Percentiles rank a stretch among this genome's conserved stretches.
Evolutionary conservation across 2,797 vertebrate genomes (phyloP).

Genomic region (Lophius americanus): DNA sequence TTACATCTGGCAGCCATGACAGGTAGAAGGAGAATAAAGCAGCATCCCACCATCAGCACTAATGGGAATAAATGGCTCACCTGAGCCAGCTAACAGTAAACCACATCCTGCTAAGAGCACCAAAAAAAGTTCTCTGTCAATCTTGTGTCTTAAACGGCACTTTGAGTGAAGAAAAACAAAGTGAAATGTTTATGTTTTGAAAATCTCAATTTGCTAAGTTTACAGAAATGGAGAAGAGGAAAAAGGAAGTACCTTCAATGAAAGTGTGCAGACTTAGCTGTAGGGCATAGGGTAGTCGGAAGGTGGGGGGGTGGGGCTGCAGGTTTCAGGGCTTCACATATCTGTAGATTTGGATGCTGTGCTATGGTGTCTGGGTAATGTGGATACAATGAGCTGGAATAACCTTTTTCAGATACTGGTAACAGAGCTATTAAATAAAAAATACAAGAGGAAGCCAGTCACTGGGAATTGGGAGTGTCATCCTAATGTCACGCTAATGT

Average conservation of each 20-base stretch:
- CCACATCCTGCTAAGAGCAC: conserved; percentile 66
- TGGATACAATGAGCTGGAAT: conserved; percentile 48
- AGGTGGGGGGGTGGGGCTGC: background rate
- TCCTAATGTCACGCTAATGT: conserved; percentile 74
- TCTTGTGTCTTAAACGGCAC: conserved; percentile 33
- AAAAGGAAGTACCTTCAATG: conserved; percentile 35
- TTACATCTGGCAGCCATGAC: conserved; percentile 74
- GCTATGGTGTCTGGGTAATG: conserved; percentile 51
- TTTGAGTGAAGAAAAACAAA: conserved; percentile 48
- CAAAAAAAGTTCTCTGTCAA: conserved; percentile 60
- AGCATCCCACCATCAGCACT: conserved; percentile 63
- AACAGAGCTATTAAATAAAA: conserved; percentile 75
- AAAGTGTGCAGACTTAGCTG: conserved; percentile 7
- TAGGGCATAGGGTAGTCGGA: conserved; percentile 13
- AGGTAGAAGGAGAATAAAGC: conserved; percentile 66
- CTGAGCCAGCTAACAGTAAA: conserved; percentile 70
- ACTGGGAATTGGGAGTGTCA: conserved; percentile 58
- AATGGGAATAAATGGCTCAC: conserved; percentile 77
- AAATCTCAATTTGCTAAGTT: conserved; percentile 57
- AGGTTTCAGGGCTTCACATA: no score
- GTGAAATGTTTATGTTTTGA: conserved; percentile 67
- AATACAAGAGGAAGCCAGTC: conserved; percentile 58
- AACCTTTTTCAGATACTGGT: conserved; percentile 48
- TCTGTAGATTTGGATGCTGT: background rate
- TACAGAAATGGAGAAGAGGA: conserved; percentile 47